These are phyloP conservation scores for Bolborhynchus lineola DNA, from an alignment of 2,113 vertebrate genomes.

Conservation along the genomic window DNA sequence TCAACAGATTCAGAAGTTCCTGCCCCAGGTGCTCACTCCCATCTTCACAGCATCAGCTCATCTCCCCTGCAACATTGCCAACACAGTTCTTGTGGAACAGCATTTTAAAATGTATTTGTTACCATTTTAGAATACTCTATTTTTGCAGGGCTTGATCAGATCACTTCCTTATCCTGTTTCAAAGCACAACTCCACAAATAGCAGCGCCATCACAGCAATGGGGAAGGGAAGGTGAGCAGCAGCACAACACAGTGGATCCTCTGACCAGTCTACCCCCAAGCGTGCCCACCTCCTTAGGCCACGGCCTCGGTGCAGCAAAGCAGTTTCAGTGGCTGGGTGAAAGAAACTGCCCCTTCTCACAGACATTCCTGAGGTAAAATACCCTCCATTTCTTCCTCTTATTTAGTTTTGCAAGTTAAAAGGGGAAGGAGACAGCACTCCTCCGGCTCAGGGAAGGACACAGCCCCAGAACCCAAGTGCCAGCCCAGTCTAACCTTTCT, in stretches of 20 bases:
- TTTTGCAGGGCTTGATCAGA: conserved; percentile 38
- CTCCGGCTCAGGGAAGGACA: neutral
- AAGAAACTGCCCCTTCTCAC: neutral
- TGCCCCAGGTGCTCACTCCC: conserved; percentile 7
- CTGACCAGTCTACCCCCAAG: neutral
- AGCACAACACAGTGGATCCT: neutral
- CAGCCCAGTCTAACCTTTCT: neutral
- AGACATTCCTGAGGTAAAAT: neutral
- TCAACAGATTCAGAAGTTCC: neutral
- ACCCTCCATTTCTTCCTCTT: neutral
- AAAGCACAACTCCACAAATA: conserved; percentile 44
- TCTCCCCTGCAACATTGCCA: conserved; percentile 16
- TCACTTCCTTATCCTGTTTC: conserved; percentile 54
- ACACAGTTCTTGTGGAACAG: neutral
- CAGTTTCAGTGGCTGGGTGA: neutral
- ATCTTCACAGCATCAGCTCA: neutral
- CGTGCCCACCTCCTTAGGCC: accelerated
- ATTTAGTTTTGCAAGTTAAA: neutral
- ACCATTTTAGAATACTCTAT: conserved; percentile 41
- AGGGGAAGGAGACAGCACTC: neutral
- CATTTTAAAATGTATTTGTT: conserved; percentile 47
- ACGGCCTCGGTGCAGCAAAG: neutral
- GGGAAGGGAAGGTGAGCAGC: neutral
- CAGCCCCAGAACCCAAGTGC: neutral
- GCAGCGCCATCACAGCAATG: accelerated